phyloP scores from a whole-genome alignment of 2,113 vertebrate genomes.

The Tychaedon coryphoeus region DNA sequence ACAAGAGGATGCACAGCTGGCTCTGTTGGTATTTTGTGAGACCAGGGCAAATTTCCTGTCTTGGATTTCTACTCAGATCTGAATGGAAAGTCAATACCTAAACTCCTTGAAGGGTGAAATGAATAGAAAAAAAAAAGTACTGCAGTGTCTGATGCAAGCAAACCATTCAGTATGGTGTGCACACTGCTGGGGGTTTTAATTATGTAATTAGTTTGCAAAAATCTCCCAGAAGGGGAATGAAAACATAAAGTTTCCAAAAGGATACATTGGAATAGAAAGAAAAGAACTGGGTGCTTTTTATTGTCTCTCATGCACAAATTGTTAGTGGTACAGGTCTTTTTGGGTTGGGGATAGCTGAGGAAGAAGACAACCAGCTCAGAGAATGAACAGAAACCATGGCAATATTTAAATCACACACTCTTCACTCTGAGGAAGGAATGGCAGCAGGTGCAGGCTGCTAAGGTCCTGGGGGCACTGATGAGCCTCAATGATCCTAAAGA shows the following conservation, averaged over 20 bases:
- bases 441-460: fast-evolving
- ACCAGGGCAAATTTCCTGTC: not conserved
- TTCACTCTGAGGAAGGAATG: not conserved
- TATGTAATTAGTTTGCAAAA: not conserved
- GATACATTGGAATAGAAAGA: not conserved
- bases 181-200: not conserved
- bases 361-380: not conserved
- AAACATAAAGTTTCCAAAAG: not conserved
- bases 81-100: not conserved
- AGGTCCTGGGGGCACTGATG: not conserved
- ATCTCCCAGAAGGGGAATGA: not conserved
- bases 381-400: not conserved
- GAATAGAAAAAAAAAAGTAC: not conserved
- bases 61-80: not conserved
- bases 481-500: not conserved
- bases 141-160: not conserved
- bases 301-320: not conserved
- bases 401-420: not conserved
- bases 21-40: not conserved
- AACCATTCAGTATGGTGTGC: not conserved
- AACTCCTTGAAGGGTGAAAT: not conserved
- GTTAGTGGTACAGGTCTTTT: not conserved
- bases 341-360: not conserved
- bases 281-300: not conserved
- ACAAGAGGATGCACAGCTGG: not conserved